These are phyloP conservation scores for Ptychodera flava DNA, from an alignment of 35 echinoderm and acorn worm species.

Conservation along the genomic window DNA sequence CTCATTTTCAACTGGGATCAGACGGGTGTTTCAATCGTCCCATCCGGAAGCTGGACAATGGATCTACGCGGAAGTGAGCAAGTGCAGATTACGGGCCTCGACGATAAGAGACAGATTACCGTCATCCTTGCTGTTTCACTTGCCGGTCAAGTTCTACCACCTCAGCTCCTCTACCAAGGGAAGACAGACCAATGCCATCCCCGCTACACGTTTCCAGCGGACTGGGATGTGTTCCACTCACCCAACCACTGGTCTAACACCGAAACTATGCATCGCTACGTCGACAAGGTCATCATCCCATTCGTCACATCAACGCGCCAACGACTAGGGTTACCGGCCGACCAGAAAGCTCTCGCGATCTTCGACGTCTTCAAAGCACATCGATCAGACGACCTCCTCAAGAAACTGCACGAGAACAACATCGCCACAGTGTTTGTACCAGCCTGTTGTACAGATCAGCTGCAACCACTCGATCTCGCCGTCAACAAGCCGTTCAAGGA, in stretches of 20 bases:
- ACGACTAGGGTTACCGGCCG: background rate
- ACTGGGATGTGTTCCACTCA: conserved; percentile 34
- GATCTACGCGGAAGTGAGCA: conserved; percentile 7
- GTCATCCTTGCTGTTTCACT: conserved; percentile 12
- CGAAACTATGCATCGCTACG: conserved; percentile 24
- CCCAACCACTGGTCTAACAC: conserved; percentile 31
- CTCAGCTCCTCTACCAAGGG: conserved; percentile 33
- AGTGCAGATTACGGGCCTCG: conserved; percentile 11
- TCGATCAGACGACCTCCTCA: background rate
- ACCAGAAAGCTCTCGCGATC: too few relatives aligned
- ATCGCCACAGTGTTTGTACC: conserved; percentile 18
- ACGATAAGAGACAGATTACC: conserved; percentile 41
- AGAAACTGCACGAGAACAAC: background rate
- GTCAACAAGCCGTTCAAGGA: conserved; percentile 23
- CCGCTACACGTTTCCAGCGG: background rate
- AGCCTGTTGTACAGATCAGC: conserved; percentile 12
- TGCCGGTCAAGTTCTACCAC: conserved; percentile 12
- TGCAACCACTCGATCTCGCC: conserved; percentile 21
- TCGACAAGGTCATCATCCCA: conserved; percentile 27
- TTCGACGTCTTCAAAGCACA: conserved; percentile 33
- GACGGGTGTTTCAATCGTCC: conserved; percentile 20
- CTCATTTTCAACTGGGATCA: conserved; percentile 4
- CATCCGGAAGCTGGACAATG: conserved; percentile 23
- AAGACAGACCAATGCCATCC: conserved; percentile 32
- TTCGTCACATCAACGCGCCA: background rate